Conservation (phyloP, 2,888 invertebrate genomes). For the Thysanoteuthis rhombus region DNA sequence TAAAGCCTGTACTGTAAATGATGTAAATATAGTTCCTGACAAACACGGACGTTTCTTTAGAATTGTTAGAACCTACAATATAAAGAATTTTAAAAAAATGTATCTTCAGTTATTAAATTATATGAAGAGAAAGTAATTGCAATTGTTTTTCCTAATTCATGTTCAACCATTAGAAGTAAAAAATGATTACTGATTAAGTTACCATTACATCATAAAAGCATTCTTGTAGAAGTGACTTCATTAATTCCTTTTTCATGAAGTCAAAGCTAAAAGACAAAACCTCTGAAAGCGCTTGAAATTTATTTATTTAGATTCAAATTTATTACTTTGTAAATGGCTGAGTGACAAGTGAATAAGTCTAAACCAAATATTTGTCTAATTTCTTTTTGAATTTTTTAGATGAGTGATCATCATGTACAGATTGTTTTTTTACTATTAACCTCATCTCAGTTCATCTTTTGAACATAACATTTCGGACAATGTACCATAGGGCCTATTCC, state of each 20-base stretch:
- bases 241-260: neutral
- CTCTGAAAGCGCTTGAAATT: too few species aligned
- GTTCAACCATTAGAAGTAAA: neutral
- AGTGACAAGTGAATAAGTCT: too few species aligned
- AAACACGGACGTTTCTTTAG: neutral
- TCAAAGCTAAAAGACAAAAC: neutral
- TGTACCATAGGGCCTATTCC: too few species aligned
- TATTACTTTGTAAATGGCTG: too few species aligned
- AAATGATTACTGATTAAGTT: neutral
- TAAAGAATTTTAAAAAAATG: neutral
- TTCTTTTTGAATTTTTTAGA: too few species aligned
- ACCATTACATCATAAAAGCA: neutral
- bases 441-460: too few species aligned
- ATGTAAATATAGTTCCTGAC: neutral
- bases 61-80: neutral
- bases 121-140: neutral
- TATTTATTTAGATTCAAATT: too few species aligned
- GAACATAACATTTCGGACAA: too few species aligned
- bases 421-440: too few species aligned
- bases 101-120: neutral
- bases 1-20: conserved; percentile 1
- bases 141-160: neutral
- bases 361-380: too few species aligned
- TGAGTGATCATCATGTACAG: too few species aligned
- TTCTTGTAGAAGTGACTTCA: neutral